phyloP scores from a whole-genome alignment of 2,113 vertebrate genomes.

The Xiphophorus hellerii region DNA sequence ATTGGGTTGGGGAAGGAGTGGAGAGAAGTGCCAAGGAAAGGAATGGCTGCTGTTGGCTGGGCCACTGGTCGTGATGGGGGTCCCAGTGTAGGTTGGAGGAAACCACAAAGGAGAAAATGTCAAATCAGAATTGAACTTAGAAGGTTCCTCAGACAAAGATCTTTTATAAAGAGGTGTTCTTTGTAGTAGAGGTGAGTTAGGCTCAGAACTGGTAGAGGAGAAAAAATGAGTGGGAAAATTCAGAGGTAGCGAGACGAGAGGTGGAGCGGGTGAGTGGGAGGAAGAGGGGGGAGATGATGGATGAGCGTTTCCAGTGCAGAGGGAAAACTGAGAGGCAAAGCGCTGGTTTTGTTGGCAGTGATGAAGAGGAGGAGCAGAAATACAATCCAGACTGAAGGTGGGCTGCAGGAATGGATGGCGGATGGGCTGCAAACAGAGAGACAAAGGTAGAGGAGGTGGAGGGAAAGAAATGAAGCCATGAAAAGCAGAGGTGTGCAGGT shows the following conservation, averaged over 20 bases:
- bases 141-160: slow-evolving; percentile 26
- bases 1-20: slow-evolving; percentile 32
- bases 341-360: slow-evolving; percentile 62
- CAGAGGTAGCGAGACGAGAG: slow-evolving; percentile 39
- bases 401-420: slow-evolving; percentile 62
- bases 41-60: slow-evolving; percentile 28
- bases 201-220: slow-evolving; percentile 17
- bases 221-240: slow-evolving; percentile 34
- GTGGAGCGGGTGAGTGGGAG: slow-evolving; percentile 37
- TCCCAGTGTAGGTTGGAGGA: slow-evolving; percentile 16
- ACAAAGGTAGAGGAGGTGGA: slow-evolving; percentile 54
- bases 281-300: slow-evolving; percentile 41
- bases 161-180: background rate
- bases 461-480: slow-evolving; percentile 29
- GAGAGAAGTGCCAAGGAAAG: slow-evolving; percentile 13
- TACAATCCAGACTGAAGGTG: slow-evolving; percentile 66
- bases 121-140: slow-evolving; percentile 16
- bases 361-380: slow-evolving; percentile 57
- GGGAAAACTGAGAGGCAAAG: slow-evolving; percentile 70
- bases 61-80: slow-evolving; percentile 34
- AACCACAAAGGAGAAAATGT: slow-evolving; percentile 5
- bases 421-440: slow-evolving; percentile 70
- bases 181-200: slow-evolving; percentile 16
- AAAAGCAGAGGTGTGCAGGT: slow-evolving; percentile 10
- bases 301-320: slow-evolving; percentile 59